These are phyloP conservation scores for Elanoides forficatus DNA, from an alignment of 2,113 vertebrate species.

Conservation along the genomic window DNA sequence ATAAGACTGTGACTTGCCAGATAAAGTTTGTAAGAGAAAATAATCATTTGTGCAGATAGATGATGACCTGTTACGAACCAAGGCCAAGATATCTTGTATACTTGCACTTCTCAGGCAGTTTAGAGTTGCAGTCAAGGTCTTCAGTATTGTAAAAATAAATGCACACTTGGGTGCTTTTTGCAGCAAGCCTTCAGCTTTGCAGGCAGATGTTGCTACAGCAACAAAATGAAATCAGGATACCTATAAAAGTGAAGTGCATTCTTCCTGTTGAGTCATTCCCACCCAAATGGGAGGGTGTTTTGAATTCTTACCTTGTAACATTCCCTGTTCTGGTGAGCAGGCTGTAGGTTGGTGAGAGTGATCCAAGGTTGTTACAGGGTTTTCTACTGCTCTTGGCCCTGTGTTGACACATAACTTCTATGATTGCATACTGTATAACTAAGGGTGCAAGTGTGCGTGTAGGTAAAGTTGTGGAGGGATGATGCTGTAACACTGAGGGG, in stretches of 20 bases:
- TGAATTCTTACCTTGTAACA: neutral
- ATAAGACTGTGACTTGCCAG: neutral
- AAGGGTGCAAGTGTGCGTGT: too few relatives aligned
- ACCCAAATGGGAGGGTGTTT: neutral
- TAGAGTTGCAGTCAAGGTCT: neutral
- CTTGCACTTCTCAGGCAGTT: neutral
- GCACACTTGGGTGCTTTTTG: neutral
- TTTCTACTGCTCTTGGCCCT: neutral
- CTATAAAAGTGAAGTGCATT: neutral
- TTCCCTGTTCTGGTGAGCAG: neutral
- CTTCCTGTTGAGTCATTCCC: neutral
- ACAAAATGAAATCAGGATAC: neutral
- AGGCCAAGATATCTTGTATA: neutral
- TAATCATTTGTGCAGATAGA: neutral
- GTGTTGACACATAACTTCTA: neutral
- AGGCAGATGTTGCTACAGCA: neutral
- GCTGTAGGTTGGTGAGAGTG: neutral
- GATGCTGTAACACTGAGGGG: neutral
- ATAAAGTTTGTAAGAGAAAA: neutral
- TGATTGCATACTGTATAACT: neutral
- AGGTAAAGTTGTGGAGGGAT: neutral
- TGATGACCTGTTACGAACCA: neutral
- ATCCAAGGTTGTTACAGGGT: neutral
- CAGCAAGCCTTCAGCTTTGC: neutral
- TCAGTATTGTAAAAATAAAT: neutral